phyloP scores from a whole-genome alignment of 2,888 invertebrate species.

The Drosophila aldrichi region DNA sequence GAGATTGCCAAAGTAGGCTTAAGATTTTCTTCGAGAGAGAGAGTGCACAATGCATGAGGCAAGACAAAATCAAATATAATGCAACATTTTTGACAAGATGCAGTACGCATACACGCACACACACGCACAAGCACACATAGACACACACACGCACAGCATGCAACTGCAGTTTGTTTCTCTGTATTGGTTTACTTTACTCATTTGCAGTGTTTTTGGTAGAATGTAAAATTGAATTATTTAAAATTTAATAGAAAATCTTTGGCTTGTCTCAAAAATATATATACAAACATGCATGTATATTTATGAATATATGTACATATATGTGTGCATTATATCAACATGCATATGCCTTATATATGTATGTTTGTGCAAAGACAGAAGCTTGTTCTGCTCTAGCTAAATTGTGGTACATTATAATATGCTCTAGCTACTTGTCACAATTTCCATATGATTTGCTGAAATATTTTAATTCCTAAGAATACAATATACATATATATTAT shows the following conservation, averaged over 20 bases:
- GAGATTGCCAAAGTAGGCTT: slow-evolving; percentile 60
- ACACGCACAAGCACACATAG: slow-evolving; percentile 19
- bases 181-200: slow-evolving; percentile 73
- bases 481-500: neutral
- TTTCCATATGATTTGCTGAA: neutral
- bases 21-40: slow-evolving; percentile 70
- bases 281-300: neutral
- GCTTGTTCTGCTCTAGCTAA: slow-evolving; percentile 10
- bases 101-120: slow-evolving; percentile 49
- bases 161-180: slow-evolving; percentile 49
- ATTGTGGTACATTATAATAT: neutral
- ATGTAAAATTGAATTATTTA: slow-evolving; percentile 81
- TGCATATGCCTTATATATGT: slow-evolving; percentile 6
- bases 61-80: slow-evolving; percentile 73
- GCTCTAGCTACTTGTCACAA: neutral
- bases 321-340: slow-evolving; percentile 15
- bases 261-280: slow-evolving; percentile 65
- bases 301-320: slow-evolving; percentile 1
- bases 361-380: slow-evolving; percentile 20
- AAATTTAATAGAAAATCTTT: slow-evolving; percentile 80
- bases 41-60: slow-evolving; percentile 56
- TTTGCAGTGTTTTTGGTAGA: slow-evolving; percentile 78
- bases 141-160: slow-evolving; percentile 21
- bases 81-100: slow-evolving; percentile 77
- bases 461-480: neutral